Evolutionary conservation across 2,113 vertebrate species (phyloP).

Genomic region (Myiozetetes cayanensis): DNA sequence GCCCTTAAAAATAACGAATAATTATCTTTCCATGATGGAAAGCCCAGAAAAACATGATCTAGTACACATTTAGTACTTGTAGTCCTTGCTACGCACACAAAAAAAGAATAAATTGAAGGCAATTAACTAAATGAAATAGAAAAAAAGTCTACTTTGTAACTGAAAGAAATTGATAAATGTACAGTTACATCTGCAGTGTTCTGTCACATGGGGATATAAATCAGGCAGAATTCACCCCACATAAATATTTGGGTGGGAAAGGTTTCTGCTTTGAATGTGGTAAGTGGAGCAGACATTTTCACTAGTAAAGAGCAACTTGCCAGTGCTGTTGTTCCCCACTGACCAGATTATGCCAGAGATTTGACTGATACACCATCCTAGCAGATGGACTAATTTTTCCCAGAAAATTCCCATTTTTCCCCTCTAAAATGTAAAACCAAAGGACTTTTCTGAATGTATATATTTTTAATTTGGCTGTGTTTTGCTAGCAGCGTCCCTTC

Average conservation of each 20-base stretch:
- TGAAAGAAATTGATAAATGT: not conserved
- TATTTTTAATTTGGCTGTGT: not conserved
- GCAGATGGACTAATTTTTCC: not conserved
- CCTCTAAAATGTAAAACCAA: not conserved
- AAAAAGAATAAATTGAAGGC: not conserved
- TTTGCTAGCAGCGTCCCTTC: not conserved
- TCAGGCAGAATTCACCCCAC: not conserved
- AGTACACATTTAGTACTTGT: not conserved
- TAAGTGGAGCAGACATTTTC: not conserved
- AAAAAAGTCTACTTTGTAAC: not conserved
- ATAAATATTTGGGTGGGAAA: not conserved
- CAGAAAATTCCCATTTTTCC: not conserved
- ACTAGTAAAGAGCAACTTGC: not conserved
- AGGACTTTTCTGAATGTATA: not conserved
- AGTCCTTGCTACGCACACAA: not conserved
- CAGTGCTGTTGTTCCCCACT: not conserved
- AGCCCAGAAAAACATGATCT: not conserved
- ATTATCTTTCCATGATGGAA: not conserved
- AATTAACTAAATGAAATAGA: not conserved
- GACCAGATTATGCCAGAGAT: not conserved
- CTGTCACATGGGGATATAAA: not conserved
- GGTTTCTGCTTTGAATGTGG: not conserved
- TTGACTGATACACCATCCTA: rapidly evolving
- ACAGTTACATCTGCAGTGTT: not conserved
- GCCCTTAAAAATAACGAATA: not conserved